Percentiles rank a stretch among this genome's conserved stretches.
These are phyloP conservation scores for Heliornis fulica DNA, from an alignment of 2,113 vertebrate genomes.

Conservation along the genomic window DNA sequence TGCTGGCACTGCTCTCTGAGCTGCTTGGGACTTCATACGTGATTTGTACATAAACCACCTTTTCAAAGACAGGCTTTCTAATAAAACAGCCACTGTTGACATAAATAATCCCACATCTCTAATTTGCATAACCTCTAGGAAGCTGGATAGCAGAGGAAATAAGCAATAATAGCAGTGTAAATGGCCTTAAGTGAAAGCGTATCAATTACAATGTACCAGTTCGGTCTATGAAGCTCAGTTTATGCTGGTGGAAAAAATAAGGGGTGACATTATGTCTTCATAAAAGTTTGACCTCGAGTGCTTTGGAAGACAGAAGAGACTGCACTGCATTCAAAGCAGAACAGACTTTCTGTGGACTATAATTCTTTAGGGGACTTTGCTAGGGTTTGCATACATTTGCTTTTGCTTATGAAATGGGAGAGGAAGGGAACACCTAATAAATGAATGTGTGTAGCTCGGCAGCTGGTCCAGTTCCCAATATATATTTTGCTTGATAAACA, in stretches of 20 bases:
- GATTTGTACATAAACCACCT: neutral
- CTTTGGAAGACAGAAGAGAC: neutral
- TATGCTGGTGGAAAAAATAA: constrained; percentile 12
- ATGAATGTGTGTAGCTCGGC: constrained; percentile 29
- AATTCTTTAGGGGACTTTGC: constrained; percentile 7
- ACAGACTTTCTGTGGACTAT: constrained; percentile 29
- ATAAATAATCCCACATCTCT: constrained; percentile 34
- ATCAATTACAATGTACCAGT: neutral
- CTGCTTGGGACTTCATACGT: neutral
- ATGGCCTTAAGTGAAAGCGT: neutral
- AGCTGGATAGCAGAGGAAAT: constrained; percentile 19
- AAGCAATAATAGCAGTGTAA: constrained; percentile 33
- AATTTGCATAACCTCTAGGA: constrained; percentile 41
- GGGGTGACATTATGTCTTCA: constrained; percentile 35
- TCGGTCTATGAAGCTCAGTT: neutral
- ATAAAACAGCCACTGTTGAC: constrained; percentile 26
- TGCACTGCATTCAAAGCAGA: neutral
- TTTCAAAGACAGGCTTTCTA: constrained; percentile 15
- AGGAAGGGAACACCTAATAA: constrained; percentile 15
- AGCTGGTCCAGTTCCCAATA: constrained; percentile 38
- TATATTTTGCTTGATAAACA: constrained; percentile 67
- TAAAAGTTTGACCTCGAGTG: constrained; percentile 11
- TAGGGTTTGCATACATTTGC: constrained; percentile 4
- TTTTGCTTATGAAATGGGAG: constrained; percentile 7
- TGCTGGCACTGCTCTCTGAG: neutral